Percentiles rank a stretch among this genome's conserved stretches.
Conservation (phyloP, 2,113 vertebrate genomes). For the Spheniscus mendiculus region DNA sequence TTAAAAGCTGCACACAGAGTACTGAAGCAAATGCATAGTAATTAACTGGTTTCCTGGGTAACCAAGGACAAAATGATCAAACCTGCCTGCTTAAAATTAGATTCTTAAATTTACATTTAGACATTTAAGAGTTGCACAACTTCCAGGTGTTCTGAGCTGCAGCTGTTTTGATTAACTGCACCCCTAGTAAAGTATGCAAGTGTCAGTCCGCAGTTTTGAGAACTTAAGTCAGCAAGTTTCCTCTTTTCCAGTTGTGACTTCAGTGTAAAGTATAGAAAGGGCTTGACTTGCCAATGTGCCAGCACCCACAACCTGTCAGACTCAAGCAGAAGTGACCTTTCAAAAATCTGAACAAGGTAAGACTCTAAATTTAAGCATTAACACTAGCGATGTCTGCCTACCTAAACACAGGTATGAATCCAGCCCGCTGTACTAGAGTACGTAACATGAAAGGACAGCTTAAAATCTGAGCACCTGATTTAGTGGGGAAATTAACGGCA, state of each 20-base stretch:
- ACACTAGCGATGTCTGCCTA: neutral
- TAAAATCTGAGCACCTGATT: neutral
- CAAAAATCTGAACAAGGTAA: neutral
- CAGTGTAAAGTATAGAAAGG: neutral
- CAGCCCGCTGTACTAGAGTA: neutral
- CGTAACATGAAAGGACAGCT: neutral
- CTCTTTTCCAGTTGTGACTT: neutral
- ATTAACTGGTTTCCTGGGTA: conserved; percentile 64
- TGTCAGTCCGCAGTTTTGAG: neutral
- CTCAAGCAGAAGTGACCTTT: neutral
- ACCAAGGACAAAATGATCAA: conserved; percentile 35
- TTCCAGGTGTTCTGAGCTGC: neutral
- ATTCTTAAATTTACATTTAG: conserved; percentile 8
- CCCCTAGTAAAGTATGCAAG: neutral
- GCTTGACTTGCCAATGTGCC: neutral
- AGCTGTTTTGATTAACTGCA: neutral
- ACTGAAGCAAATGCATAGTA: conserved; percentile 41
- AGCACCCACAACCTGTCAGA: neutral
- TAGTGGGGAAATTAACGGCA: neutral
- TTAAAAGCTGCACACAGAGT: conserved; percentile 28
- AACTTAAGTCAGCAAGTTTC: neutral
- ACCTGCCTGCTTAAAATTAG: conserved; percentile 34
- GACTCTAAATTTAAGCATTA: neutral
- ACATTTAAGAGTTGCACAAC: neutral
- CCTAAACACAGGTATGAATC: neutral